Base-by-base conservation (phyloP, 1,140 invertebrate genomes). In the Bombus waltoni region DNA sequence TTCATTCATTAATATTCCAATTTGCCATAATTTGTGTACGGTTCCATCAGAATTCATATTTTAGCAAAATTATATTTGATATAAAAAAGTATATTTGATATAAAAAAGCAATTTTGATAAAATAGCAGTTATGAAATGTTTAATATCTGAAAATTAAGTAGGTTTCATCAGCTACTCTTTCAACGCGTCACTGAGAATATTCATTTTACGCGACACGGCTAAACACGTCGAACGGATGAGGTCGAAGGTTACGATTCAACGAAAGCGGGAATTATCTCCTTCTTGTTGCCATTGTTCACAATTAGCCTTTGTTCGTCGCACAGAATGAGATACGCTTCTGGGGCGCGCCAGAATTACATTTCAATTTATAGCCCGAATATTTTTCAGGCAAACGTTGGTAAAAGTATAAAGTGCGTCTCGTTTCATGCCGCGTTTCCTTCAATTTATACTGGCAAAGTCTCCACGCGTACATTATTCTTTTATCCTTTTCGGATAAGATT, bases 181-280 rank as follows among this genome's bases (percentile, higher is more conserved):
- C 11, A 18, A 25, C 10, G 10, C 18, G n/a, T 35, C 1, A 10
- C 1, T 18, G 9, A 22, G 11, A 57, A 44, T 66, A 53, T 57
- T 66, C 47, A 47, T 68, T 78, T 57, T 57, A 70, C 18, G 25
- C 6, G 81, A 75, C 71, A 73, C n/a, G 38, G 32, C 47, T 62
- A 57, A 77, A 84, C 68, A 73, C 18, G 35, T 62, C 15, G 53
- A 59, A 80, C 6, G 28, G n/a, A 53, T 28, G 68, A 47, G 68
- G 53, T 80, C 42, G 40, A 80, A 80, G 83, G 68, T 85, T 57
- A 72, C 32, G 25, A 79, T 85, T 80, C 68, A 85, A 80, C 68
- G 68, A 85, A 85, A 80, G 76, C 32, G 35, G 42, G 83, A 80
- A 85, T 80, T 80, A 85, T 85, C 83, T 85, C 42, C 32, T 80